These are phyloP conservation scores for Boloria selene DNA, from an alignment of 2,888 invertebrate genomes.

Conservation along the genomic window DNA sequence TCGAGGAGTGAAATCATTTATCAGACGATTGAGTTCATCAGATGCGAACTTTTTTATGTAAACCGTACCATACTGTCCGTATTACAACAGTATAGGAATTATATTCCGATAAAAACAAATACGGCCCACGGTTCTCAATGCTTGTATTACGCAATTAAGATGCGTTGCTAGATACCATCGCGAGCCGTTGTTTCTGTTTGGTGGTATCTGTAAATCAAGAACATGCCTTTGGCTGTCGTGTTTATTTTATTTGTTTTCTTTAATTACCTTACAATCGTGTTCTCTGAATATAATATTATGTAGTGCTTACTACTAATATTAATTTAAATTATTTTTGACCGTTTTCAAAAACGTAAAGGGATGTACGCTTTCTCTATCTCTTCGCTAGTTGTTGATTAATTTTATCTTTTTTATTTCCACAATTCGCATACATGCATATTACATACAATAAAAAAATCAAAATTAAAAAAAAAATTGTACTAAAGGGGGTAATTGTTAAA, in stretches of 20 bases:
- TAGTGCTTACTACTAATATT: neutral
- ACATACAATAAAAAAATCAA: too few species aligned
- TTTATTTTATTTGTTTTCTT: conserved; percentile 23
- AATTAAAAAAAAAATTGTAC: too few species aligned
- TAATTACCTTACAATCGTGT: neutral
- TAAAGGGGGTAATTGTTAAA: too few species aligned
- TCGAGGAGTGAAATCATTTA: conserved; percentile 40
- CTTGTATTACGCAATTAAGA: conserved; percentile 64
- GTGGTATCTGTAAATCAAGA: conserved; percentile 40
- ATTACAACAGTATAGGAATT: conserved; percentile 3
- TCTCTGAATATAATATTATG: neutral
- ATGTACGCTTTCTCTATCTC: too few species aligned
- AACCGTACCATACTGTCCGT: conserved; percentile 1
- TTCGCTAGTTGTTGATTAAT: too few species aligned
- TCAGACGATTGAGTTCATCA: conserved; percentile 21
- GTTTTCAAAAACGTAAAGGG: too few species aligned
- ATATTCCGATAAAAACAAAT: neutral
- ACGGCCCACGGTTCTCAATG: conserved; percentile 39
- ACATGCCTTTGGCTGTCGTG: conserved; percentile 28
- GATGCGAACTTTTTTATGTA: neutral
- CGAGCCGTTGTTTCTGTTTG: conserved; percentile 42
- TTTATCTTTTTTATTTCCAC: too few species aligned
- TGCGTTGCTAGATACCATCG: conserved; percentile 58
- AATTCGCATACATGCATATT: too few species aligned
- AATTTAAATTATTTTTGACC: too few species aligned